Base-by-base conservation (phyloP, 2,888 invertebrate genomes). In the Pheosia tremula region DNA sequence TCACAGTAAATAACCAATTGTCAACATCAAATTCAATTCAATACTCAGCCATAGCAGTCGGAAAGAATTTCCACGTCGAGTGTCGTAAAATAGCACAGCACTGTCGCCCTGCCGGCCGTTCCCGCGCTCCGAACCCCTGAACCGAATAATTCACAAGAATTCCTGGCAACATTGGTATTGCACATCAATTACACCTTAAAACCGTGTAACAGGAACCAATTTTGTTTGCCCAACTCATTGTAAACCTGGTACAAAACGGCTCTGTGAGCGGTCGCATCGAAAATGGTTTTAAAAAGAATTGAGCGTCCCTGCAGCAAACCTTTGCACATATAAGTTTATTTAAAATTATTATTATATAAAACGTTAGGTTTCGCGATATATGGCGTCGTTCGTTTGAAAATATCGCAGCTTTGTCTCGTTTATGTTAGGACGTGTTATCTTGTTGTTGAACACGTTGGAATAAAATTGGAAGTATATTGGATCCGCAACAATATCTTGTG, bases 71-170 rank as follows among this genome's bases (percentile, higher is more conserved):
- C 80, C 66, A 74, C 73, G 79, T 74, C 72, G 74, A 74, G 69
- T 75, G 78, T 84, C 85, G 84, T 85, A 86, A 87, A 86, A 83
- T 83, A 84, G 77, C 77, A 74, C 67, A 75, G 71, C 77, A 79
- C 80, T 74, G 78, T 65, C 68, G 82, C 75, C 74, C 79, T 78
- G 71, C 74, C 76, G 78, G 75, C 77, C 79, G 79, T 78, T 74
- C 72, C 66, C 72, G 77, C 82, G 82, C 82, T 75, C 75, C 66
- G 78, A 79, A 65, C 71, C 85, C 76, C 71, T 82, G 83, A 77
- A 83, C 80, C 87, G 83, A 84, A 86, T 87, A 87, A 87, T 87
- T 84, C 84, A 85, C 82, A 77, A 77, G 75, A 69, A 63, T 71
- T 71, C 69, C 60, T 66, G 69, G 72, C 78, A 78, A 81, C 69